These are phyloP conservation scores for Lordiphosa collinella DNA, from an alignment of 1,140 invertebrate species.

Conservation along the genomic window DNA sequence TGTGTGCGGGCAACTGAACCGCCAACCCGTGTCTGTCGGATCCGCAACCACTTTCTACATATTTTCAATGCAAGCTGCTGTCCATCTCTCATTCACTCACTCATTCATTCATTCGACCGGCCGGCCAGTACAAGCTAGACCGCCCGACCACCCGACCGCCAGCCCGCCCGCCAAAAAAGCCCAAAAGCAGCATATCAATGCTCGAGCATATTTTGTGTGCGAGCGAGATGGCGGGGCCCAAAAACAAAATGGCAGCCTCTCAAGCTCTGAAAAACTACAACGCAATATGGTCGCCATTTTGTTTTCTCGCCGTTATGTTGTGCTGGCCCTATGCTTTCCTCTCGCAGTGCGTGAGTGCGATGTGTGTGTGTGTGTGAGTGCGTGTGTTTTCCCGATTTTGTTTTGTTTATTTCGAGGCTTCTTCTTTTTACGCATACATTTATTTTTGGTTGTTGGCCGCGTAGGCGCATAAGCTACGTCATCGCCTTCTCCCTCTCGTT, in stretches of 20 bases:
- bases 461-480: constrained; percentile 60
- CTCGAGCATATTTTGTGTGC: neutral
- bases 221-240: constrained; percentile 34
- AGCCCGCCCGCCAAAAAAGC: constrained; percentile 19
- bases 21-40: neutral
- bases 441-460: constrained; percentile 31
- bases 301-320: constrained; percentile 60
- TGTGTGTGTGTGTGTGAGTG: constrained; percentile 19
- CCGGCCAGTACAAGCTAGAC: too few relatives aligned
- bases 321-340: constrained; percentile 44
- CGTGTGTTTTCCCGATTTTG: constrained; percentile 28
- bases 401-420: constrained; percentile 37
- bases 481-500: constrained; percentile 37
- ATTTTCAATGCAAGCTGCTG: constrained; percentile 43
- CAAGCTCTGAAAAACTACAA: constrained; percentile 62
- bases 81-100: constrained; percentile 31
- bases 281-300: constrained; percentile 76
- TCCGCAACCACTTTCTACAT: constrained; percentile 39
- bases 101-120: constrained; percentile 21
- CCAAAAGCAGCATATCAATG: neutral
- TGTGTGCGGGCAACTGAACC: constrained; percentile 2
- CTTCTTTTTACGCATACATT: constrained; percentile 18
- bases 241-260: constrained; percentile 71
- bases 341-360: constrained; percentile 17
- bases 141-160: constrained; percentile 10